A percentile compares a stretch with the other conserved stretches of the same genome.
These are phyloP conservation scores for Neomorphus geoffroyi DNA, from an alignment of 2,797 vertebrate species.

Conservation along the genomic window DNA sequence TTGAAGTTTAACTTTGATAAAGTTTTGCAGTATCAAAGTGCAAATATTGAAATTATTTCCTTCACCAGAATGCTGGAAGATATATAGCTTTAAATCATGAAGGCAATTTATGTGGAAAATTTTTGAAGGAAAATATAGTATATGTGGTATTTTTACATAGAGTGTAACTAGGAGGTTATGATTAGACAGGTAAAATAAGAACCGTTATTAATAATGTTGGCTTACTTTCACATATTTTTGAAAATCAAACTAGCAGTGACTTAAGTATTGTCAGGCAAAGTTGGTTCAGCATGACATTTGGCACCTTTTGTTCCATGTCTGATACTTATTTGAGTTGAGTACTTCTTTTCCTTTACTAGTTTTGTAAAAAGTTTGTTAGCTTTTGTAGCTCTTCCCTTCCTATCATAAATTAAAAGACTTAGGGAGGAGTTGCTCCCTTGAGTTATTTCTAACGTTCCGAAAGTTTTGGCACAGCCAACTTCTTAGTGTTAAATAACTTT, in stretches of 20 bases:
- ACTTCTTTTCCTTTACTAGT: not conserved
- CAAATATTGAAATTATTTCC: not conserved
- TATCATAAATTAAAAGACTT: slow-evolving; percentile 62
- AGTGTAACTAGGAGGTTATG: not conserved
- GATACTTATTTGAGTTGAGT: not conserved
- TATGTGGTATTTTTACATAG: not conserved
- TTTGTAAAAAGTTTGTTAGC: slow-evolving; percentile 41
- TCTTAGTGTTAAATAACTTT: slow-evolving; percentile 52
- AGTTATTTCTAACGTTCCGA: slow-evolving; percentile 39
- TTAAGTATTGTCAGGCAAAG: not conserved
- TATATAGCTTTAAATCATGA: not conserved
- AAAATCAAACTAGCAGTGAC: not conserved
- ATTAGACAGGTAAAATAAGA: not conserved
- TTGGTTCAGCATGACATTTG: slow-evolving; percentile 23
- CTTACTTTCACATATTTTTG: not conserved
- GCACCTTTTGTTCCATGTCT: slow-evolving; percentile 9
- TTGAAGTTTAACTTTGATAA: not conserved
- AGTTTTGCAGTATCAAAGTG: not conserved
- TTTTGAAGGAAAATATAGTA: not conserved
- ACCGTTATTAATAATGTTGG: not conserved
- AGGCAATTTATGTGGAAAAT: not conserved
- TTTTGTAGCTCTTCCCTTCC: slow-evolving; percentile 47
- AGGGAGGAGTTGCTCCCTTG: slow-evolving; percentile 42
- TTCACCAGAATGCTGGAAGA: not conserved
- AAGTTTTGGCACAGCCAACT: slow-evolving; percentile 42